Evolutionary conservation across 2,888 invertebrate genomes (phyloP).

Genomic region (Drosophila nr. perissopoda): DNA sequence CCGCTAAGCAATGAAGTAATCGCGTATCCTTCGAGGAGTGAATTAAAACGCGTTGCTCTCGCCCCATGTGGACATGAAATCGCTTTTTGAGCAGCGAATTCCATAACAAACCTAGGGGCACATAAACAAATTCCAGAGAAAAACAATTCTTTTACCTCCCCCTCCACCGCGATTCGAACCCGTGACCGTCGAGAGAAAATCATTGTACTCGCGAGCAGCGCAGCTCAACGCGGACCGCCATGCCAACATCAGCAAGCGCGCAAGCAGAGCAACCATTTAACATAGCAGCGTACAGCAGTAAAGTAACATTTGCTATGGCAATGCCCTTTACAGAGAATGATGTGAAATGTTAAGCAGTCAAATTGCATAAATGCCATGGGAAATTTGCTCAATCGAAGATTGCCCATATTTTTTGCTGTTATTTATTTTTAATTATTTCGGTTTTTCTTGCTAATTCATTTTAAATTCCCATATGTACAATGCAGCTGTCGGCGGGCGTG

Average conservation of each 20-base stretch:
- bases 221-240: conserved; percentile 38
- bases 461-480: conserved; percentile 23
- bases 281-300: neutral
- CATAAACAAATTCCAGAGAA: neutral
- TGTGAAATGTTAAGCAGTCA: conserved; percentile 2
- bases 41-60: neutral
- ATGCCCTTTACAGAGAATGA: conserved; percentile 15
- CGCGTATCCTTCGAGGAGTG: neutral
- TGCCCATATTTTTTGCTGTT: conserved; percentile 7
- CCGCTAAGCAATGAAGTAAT: neutral
- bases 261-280: conserved; percentile 4
- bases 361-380: conserved; percentile 26
- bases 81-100: conserved; percentile 13
- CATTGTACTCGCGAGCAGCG: neutral
- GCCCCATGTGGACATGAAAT: conserved; percentile 6
- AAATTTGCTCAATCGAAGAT: conserved; percentile 28
- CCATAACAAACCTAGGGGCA: conserved; percentile 1
- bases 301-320: conserved; percentile 13
- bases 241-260: accelerated
- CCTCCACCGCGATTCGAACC: neutral
- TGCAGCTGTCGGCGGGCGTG: conserved; percentile 25
- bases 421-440: conserved; percentile 4
- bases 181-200: neutral
- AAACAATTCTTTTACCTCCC: neutral
- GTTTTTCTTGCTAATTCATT: conserved; percentile 23